Evolutionary conservation across 2,797 vertebrate species (phyloP), one percentile per base, ranked within the genome.

Genomic region (Fistularia tabacaria): DNA sequence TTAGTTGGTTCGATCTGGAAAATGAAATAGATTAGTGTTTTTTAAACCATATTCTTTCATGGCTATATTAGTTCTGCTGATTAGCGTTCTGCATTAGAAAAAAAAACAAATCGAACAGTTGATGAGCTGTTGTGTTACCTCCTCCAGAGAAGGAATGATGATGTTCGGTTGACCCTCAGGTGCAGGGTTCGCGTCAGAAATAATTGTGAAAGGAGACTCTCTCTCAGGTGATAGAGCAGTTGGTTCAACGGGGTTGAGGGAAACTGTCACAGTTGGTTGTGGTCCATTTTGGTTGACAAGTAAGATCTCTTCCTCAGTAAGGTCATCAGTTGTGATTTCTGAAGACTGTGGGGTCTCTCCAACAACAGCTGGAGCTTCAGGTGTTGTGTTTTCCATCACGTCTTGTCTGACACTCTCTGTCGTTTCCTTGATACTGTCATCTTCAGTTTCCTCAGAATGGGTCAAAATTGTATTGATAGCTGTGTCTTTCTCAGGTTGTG

Each of bases 271-370:
- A 7, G 63, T 14, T 46, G 57, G 43, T 10, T 68, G 66, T 1
- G 49, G 47, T 39, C 70, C 42, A 1, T 79, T 56, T 13, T 46
- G 9, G 58, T 72, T 66, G 12, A 86, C 84, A 38, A 79, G 59
- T 54, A 90, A 14, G n/a, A 88, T 77, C 40, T 87, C 78, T 10
- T 85, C 84, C 38, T 87, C 73, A 44, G 69, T 58, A 4, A 88
- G 66, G 13, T 87, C 80, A 47, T 79, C 69, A n/a, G 38, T 52
- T 1, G 77, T 75, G 66, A 82, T 75, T 46, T 61, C 47, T 3
- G 75, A 73, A 54, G 57, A 54, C 39, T 73, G 70, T 5, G 56
- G 54, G 9, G 50, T 53, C 13, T 59, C 66, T 57, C 70, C 64
- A 1, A 74, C 66, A 36, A 54, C 48, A 52, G 45, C 53, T 0